Evolutionary conservation across 2,113 vertebrate species (phyloP).

Genomic region (Halichoeres trimaculatus): DNA sequence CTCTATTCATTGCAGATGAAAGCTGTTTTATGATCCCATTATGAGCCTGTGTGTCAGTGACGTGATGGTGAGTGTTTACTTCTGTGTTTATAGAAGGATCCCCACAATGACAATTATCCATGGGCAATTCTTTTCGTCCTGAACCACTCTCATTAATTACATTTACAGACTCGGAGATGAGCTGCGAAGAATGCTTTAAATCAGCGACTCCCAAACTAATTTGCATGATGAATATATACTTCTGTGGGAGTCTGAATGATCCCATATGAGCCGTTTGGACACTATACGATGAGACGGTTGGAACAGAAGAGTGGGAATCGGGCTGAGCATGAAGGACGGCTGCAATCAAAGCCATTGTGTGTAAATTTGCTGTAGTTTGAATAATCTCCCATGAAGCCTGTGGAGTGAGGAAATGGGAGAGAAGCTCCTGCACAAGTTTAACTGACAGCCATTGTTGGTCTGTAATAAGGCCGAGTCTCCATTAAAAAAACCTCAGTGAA

Average conservation of each 20-base stretch:
- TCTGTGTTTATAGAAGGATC: slow-evolving; percentile 64
- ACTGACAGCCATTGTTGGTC: slow-evolving; percentile 49
- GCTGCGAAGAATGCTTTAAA: slow-evolving; percentile 83
- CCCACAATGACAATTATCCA: slow-evolving; percentile 83
- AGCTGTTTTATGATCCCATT: slow-evolving; percentile 80
- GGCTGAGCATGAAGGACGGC: slow-evolving; percentile 60
- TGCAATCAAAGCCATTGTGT: slow-evolving; percentile 71
- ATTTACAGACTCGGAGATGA: slow-evolving; percentile 86
- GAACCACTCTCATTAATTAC: slow-evolving; percentile 85
- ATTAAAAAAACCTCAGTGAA: slow-evolving; percentile 43
- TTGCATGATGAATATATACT: slow-evolving; percentile 86
- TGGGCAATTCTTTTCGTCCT: slow-evolving; percentile 82
- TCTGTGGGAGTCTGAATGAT: slow-evolving; percentile 80
- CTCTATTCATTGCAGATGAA: slow-evolving; percentile 70
- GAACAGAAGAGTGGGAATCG: slow-evolving; percentile 68
- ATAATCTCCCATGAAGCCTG: slow-evolving; percentile 59
- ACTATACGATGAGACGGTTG: slow-evolving; percentile 35
- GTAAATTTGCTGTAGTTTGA: slow-evolving; percentile 60
- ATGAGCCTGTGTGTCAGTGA: slow-evolving; percentile 64
- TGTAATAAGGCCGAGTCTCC: slow-evolving; percentile 35
- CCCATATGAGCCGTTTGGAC: slow-evolving; percentile 71
- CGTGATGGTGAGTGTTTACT: slow-evolving; percentile 47
- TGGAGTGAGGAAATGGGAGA: slow-evolving; percentile 41
- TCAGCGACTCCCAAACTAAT: slow-evolving; percentile 83
- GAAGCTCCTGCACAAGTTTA: slow-evolving; percentile 39